Base-by-base conservation (phyloP, 2,797 vertebrate species). In the Coracias cyanogaster region DNA sequence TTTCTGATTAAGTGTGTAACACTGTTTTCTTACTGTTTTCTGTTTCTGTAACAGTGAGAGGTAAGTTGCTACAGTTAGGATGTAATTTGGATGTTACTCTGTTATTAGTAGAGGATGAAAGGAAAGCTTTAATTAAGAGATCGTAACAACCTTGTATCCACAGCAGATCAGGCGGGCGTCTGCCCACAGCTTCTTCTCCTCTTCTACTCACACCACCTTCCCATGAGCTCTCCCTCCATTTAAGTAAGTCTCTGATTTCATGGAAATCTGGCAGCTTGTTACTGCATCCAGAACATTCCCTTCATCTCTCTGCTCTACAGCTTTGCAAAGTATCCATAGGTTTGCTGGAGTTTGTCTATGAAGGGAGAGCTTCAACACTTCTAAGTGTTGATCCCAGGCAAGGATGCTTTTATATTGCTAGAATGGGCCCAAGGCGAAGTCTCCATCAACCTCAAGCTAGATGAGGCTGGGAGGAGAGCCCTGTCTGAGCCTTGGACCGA, bases 101-200 rank as follows among this genome's bases (percentile, higher is more conserved):
- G 33, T 81, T 93, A 86, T 93, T 93, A 90, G 67, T 35, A 0
- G 0, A 89, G 67, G 64, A 92, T 90, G 37, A 96, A 96, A 95
- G 74, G 45, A 89, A 93, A 87, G 78, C 52, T 89, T 94, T 92
- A 88, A 94, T 95, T 94, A 95, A 78, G 64, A 77, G 81, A 94
- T 90, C 37, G 3, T 55, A 94, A 92, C 45, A 93, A 37, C 61
- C 73, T 74, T 60, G 61, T 78, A 92, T 51, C 64, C 84, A 65
- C 43, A 77, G 82, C 39, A 92, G 48, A 94, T 90, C 71, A 89
- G 45, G 49, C 22, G 93, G 64, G 35, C 69, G 65, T 91, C 91
- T 81, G 61, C 76, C 74, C 81, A 95, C 51, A 86, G 54, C 55
- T 85, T 86, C 72, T 91, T 89, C 83, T 93, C 29, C 82, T 94